Conservation (phyloP, 2,797 vertebrate species). For the Sebastolobus alascanus region DNA sequence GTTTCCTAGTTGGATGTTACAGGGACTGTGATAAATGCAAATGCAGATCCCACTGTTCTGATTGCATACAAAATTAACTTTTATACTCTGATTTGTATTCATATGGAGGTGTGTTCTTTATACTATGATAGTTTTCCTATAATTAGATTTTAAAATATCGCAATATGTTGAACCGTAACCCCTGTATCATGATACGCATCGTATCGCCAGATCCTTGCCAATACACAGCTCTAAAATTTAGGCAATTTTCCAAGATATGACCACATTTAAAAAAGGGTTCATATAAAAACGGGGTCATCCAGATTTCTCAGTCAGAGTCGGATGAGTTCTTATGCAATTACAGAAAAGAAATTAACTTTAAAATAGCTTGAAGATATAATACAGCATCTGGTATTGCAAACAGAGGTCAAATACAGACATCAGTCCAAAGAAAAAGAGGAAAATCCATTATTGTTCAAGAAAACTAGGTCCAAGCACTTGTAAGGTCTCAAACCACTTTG, state of each 20-base stretch:
- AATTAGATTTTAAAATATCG: too few species aligned
- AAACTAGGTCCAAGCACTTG: slow-evolving; percentile 19
- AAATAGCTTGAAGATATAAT: not conserved
- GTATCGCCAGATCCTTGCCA: too few species aligned
- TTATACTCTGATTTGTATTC: too few species aligned
- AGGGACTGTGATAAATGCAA: too few species aligned
- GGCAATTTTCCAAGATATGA: not conserved
- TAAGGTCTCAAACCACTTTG: slow-evolving; percentile 32
- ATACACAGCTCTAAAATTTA: not conserved
- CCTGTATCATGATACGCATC: too few species aligned
- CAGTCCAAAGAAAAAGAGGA: slow-evolving; percentile 7
- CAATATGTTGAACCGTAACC: too few species aligned
- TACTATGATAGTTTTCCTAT: too few species aligned
- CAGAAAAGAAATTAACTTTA: not conserved
- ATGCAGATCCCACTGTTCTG: too few species aligned
- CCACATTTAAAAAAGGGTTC: not conserved
- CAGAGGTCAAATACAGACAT: slow-evolving; percentile 12
- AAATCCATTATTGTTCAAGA: slow-evolving; percentile 22
- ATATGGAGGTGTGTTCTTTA: too few species aligned
- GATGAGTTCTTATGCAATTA: not conserved
- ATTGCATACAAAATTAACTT: too few species aligned
- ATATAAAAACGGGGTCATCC: not conserved
- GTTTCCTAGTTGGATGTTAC: too few species aligned
- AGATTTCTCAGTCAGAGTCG: not conserved
- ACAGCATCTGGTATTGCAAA: not conserved